Evolutionary conservation across 2,113 vertebrate genomes (phyloP), one percentile per base, ranked within the genome.

Genomic region (Pogonocichla stellata): DNA sequence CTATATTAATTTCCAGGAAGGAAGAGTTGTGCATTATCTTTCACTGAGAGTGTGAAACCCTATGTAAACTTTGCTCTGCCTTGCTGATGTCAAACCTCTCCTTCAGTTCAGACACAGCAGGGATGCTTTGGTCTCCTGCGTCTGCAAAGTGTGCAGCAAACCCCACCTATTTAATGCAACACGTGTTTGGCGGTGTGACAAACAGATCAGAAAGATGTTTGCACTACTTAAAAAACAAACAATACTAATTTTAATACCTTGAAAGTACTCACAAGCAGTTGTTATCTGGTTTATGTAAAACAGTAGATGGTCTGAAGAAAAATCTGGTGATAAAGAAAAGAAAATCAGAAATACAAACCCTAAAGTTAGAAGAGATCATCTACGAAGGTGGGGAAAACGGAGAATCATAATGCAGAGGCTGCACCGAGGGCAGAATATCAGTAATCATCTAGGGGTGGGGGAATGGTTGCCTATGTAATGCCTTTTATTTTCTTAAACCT

Each of bases 371-470:
- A 43, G 14, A 38, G 8, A 47, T 24, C 28, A 33, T 4, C 23
- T 56, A 4, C 65, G 14, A 51, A 77, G 22, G 28, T 18, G 16
- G 31, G 31, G 17, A 29, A 34, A 36, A 20, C 19, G 14, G 18
- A 8, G 11, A 6, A 17, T 48, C 28, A 16, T 57, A 19, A 12
- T 15, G 20, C 45, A 40, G 50, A 53, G 54, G 10, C 45, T 53
- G 17, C 23, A 47, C 19, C 1, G 1, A 50, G 47, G 25, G 56
- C 2, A 1, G 23, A 19, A 25, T n/a, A 31, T 48, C 33, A 11
- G 2, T 47, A 43, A 10, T 19, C 38, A 2, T 45, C 40, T 0
- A 1, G 8, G 12, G 25, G 15, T 51, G 8, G 5, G 9, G 10
- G 5, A 4, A 17, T 54, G 16, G 3, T 40, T 58, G 8, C 19